phyloP scores from a whole-genome alignment of 1,140 invertebrate species.

The Paraescarpia echinospica region DNA sequence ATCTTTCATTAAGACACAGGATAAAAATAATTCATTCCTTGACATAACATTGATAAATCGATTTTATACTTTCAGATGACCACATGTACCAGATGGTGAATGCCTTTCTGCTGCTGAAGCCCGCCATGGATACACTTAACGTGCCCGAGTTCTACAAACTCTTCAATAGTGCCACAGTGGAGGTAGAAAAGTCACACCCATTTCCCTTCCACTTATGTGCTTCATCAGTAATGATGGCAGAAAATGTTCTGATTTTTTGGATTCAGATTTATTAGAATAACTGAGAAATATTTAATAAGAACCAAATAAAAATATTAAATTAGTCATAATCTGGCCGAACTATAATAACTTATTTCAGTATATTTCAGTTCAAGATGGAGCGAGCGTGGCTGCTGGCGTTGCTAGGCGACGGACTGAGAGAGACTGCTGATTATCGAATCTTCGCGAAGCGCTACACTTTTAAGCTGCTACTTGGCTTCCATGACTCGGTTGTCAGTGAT shows the following conservation, averaged over 20 bases:
- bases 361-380: constrained; percentile 56
- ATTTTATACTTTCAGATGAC: constrained; percentile 54
- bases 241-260: too few relatives aligned
- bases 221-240: too few relatives aligned
- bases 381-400: constrained; percentile 71
- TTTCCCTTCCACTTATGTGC: too few relatives aligned
- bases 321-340: too few relatives aligned
- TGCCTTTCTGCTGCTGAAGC: constrained; percentile 72
- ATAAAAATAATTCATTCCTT: too few relatives aligned
- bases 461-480: constrained; percentile 65
- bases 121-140: constrained; percentile 67
- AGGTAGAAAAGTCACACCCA: constrained; percentile 46
- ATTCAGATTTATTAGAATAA: too few relatives aligned
- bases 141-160: constrained; percentile 78
- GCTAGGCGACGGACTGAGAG: constrained; percentile 68
- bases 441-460: constrained; percentile 65
- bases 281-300: too few relatives aligned
- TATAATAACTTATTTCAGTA: too few relatives aligned
- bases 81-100: constrained; percentile 70
- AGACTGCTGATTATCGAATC: constrained; percentile 63
- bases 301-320: too few relatives aligned
- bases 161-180: constrained; percentile 70
- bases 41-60: too few relatives aligned
- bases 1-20: too few relatives aligned
- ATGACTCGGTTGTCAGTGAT: constrained; percentile 50